Base-by-base conservation (phyloP, 2,113 vertebrate species). In the Hymenochirus boettgeri region DNA sequence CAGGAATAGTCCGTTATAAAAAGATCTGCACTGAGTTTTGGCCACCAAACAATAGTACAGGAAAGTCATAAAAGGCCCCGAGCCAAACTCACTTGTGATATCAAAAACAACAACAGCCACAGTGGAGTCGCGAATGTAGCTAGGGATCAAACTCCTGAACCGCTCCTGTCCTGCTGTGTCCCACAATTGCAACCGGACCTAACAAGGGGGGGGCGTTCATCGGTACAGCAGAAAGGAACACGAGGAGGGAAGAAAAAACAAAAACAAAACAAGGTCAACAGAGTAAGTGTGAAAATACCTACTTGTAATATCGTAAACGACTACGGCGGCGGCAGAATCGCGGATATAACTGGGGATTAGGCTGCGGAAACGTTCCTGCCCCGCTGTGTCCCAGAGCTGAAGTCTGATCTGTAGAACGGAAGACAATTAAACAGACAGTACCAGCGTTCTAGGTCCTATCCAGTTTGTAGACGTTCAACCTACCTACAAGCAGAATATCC, bases 281-380 rank as follows among this genome's bases (percentile, higher is more conserved):
- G 24, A 69, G 64, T 27, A 77, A 76, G 18, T 72, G 56, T 76
- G 74, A 77, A 77, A 73, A 86, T 89, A 94, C 95, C 84, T 95
- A 98, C 96, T 98, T 93, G 96, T 98, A 78, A 98, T 98, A 92
- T 98, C 96, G 82, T 98, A 98, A 80, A 98, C 96, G 83, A 98
- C 96, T 80, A 98, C 96, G 23, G 96, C 95, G 70, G 95, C 96
- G 46, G 95, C 94, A 66, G 94, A 98, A 85, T 98, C 96, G 80
- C 96, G 90, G 89, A 98, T 98, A 89, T 98, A 98, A 87, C 96
- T 98, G 79, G 96, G 96, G 89, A 98, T 98, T 81, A 98, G 92
- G 89, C 95, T 97, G 84, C 96, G 95, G 88, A 98, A 98, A 75
- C 96, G 91, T 84, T 98, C 96, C 81, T 98, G 96, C 74, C 96